These are phyloP conservation scores for Himalopsyche anomala DNA, from an alignment of 2,888 invertebrate genomes.

Conservation along the genomic window DNA sequence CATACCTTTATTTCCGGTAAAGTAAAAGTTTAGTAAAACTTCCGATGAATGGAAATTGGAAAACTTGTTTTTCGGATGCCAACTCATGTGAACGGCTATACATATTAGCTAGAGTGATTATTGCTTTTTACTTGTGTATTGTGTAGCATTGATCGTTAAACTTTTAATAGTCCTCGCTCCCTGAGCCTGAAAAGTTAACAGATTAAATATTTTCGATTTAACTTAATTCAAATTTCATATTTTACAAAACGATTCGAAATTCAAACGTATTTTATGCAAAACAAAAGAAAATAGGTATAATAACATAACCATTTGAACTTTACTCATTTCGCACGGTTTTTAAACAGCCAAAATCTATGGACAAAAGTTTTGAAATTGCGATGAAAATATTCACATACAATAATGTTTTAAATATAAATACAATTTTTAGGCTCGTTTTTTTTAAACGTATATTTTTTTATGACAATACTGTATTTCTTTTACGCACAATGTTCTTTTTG, in stretches of 20 bases:
- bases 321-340: neutral
- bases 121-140: neutral
- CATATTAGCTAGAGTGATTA: slow-evolving; percentile 15
- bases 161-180: neutral
- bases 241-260: neutral
- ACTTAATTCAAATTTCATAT: slow-evolving; percentile 6
- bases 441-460: no score
- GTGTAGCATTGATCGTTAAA: neutral
- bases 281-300: neutral
- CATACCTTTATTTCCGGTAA: slow-evolving; percentile 15
- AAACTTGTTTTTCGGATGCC: slow-evolving; percentile 22
- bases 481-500: no score
- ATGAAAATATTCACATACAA: no score
- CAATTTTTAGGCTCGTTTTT: no score
- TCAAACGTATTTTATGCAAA: no score
- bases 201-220: slow-evolving; percentile 19
- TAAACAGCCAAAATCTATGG: no score
- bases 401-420: no score
- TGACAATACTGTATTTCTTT: no score
- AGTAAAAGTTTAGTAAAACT: slow-evolving; percentile 9
- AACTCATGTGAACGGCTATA: slow-evolving; percentile 11
- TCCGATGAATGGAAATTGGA: slow-evolving; percentile 26
- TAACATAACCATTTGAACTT: neutral
- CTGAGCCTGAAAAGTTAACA: neutral
- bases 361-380: no score